phyloP scores from a whole-genome alignment of 2,888 invertebrate species.

The Acanthosoma haemorrhoidale region DNA sequence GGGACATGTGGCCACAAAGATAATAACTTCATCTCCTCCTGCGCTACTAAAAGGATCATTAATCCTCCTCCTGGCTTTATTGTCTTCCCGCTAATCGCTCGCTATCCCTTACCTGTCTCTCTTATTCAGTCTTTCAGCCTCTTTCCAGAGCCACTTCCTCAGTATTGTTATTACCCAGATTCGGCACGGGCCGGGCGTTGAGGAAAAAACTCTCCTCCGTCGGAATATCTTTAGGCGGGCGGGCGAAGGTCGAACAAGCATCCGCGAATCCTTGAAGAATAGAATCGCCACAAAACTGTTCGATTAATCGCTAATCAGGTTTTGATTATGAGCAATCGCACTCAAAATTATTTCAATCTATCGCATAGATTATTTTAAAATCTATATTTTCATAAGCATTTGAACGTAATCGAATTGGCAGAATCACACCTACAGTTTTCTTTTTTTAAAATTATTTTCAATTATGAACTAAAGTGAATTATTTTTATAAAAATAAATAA shows the following conservation, averaged over 20 bases:
- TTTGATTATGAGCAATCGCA: no score
- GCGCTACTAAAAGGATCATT: neutral
- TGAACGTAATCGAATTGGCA: no score
- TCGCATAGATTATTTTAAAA: no score
- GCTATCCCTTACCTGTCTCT: neutral
- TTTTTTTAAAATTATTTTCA: no score
- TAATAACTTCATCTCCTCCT: no score
- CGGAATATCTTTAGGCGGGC: neutral
- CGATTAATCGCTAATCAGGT: no score
- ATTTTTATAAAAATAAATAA: no score
- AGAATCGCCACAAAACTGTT: no score
- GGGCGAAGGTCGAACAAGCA: neutral
- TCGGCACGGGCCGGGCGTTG: constrained; percentile 17
- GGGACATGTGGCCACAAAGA: constrained; percentile 2
- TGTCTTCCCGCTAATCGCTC: neutral
- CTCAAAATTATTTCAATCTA: no score
- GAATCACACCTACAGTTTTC: no score
- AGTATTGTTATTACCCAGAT: constrained; percentile 26
- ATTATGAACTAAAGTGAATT: no score
- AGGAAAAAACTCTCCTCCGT: neutral
- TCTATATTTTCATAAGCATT: no score
- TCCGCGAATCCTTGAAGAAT: neutral
- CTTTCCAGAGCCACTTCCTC: constrained; percentile 14
- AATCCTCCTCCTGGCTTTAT: neutral
- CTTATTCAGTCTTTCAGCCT: constrained; percentile 19